phyloP scores from a whole-genome alignment of 2,113 vertebrate genomes.

The Donacobius atricapilla region DNA sequence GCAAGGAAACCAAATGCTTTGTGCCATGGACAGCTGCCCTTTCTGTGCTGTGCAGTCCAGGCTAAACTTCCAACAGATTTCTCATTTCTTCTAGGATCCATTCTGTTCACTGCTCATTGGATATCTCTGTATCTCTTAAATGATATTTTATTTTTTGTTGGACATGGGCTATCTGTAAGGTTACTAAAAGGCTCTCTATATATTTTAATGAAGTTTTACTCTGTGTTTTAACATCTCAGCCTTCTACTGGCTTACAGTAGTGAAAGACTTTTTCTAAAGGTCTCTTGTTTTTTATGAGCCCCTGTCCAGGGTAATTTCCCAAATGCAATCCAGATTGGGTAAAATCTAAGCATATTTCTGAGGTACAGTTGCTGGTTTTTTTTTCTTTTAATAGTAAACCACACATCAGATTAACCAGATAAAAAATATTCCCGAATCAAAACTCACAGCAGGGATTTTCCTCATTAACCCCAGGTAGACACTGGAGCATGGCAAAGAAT shows the following conservation, averaged over 20 bases:
- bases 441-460: background rate
- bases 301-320: background rate
- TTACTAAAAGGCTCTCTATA: background rate
- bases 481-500: background rate
- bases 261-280: background rate
- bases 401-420: conserved; percentile 2
- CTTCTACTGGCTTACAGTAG: conserved; percentile 10
- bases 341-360: conserved; percentile 5
- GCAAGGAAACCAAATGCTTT: background rate
- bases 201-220: background rate
- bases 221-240: background rate
- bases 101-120: fast-evolving
- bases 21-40: background rate
- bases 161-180: background rate
- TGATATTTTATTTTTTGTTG: background rate
- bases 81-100: background rate
- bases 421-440: conserved; percentile 24
- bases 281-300: background rate
- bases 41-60: background rate
- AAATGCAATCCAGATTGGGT: conserved; percentile 17
- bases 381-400: background rate
- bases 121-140: background rate
- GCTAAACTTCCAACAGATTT: background rate
- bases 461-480: background rate
- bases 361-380: background rate